Percentiles rank a stretch among this genome's conserved stretches.
Evolutionary conservation across 2,888 invertebrate species (phyloP).

Genomic region (Autographa pulchrina): DNA sequence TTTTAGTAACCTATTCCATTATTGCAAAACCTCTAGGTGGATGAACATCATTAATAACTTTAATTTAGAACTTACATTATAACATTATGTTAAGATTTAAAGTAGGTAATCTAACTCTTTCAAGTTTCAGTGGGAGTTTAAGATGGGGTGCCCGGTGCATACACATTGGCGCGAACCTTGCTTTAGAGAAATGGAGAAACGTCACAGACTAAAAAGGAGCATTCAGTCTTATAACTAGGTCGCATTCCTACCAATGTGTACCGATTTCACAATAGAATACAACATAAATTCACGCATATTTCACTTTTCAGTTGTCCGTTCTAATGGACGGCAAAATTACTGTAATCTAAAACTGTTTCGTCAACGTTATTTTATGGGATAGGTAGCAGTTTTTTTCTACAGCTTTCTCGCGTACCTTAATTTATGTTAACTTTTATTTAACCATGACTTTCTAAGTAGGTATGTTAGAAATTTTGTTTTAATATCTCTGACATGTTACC

Average conservation of each 20-base stretch:
- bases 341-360: slow-evolving; percentile 13
- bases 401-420: not conserved
- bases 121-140: slow-evolving; percentile 7
- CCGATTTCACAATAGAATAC: slow-evolving; percentile 14
- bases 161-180: slow-evolving; percentile 5
- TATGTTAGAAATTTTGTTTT: not conserved
- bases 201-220: slow-evolving; percentile 2
- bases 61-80: slow-evolving; percentile 27
- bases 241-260: slow-evolving; percentile 11
- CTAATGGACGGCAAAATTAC: slow-evolving; percentile 43
- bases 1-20: not conserved
- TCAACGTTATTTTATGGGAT: not conserved
- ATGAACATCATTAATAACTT: slow-evolving; percentile 3
- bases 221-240: slow-evolving; percentile 3
- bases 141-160: slow-evolving; percentile 5
- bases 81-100: slow-evolving; percentile 27
- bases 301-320: slow-evolving; percentile 28
- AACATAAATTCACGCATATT: slow-evolving; percentile 18
- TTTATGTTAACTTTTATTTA: not conserved
- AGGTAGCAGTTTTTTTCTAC: too few relatives aligned
- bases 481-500: not conserved
- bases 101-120: slow-evolving; percentile 6
- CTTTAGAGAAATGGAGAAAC: slow-evolving; percentile 3
- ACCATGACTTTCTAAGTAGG: too few relatives aligned
- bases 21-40: not conserved